Base-by-base conservation (phyloP, 2,113 vertebrate species). In the Semnornis frantzii region DNA sequence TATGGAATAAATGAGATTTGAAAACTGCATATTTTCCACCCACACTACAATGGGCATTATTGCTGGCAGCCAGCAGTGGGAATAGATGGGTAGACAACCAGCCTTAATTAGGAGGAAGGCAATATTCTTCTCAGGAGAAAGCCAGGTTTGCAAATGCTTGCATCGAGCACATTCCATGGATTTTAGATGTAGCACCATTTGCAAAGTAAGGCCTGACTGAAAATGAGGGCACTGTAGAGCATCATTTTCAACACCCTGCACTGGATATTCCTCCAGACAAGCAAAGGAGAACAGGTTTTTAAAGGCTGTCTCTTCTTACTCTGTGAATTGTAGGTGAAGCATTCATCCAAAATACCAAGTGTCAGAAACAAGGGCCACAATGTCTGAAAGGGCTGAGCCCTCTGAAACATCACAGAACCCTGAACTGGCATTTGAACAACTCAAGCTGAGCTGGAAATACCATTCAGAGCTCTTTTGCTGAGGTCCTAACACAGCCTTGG, bases 1-100 rank as follows among this genome's bases (percentile, higher is more conserved):
- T 82, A 91, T 64, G 62, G 87, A 94, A 96, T 90, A 95, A 96
- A 97, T 94, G 93, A 96, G 89, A 94, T 95, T 95, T 92, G 89
- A 96, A 93, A 94, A 92, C 80, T 91, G 85, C 85, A 5, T 92
- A 92, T 93, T 92, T 95, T 95, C 93, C 89, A 83, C 94, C 94
- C 91, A 95, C 93, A 90, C 85, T 95, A 95, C 91, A 94, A 95
- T 83, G 89, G 95, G 72, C 95, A 94, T 92, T 95, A 92, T 80
- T 91, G 92, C 93, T 81, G 79, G 79, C 79, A 94, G 91, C 65
- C 85, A 87, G 94, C 89, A 80, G 72, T 92, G 91, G 94, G 93
- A 94, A 96, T 95, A 95, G 65, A 76, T 83, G 87, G 65, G 63
- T 87, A 87, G 95, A 91, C 88, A 93, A 86, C 90, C 68, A 88